Conservation (phyloP, 1,140 invertebrate genomes). For the Zaprionus taronus region DNA sequence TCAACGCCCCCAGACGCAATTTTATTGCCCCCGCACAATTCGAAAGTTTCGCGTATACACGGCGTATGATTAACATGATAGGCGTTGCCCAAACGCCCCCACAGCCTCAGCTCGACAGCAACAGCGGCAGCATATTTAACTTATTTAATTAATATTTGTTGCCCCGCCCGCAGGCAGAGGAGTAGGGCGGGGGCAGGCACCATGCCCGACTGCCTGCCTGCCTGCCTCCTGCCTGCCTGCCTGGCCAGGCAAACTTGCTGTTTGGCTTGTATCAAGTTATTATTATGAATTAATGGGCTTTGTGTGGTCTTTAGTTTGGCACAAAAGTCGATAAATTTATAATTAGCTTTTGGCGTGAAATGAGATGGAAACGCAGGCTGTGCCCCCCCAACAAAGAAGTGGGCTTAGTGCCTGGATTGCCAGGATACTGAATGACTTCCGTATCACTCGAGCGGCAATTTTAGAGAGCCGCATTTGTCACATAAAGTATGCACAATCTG, state of each 20-base stretch:
- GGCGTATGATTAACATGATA: slow-evolving; percentile 51
- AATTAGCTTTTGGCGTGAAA: slow-evolving; percentile 64
- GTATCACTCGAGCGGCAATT: background rate
- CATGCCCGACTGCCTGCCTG: background rate
- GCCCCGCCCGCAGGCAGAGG: slow-evolving; percentile 21
- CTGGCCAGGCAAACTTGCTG: slow-evolving; percentile 5
- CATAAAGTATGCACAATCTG: background rate
- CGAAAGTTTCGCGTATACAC: slow-evolving; percentile 15
- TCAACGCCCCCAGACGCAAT: slow-evolving; percentile 26
- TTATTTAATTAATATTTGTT: slow-evolving; percentile 57
- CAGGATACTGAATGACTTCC: background rate
- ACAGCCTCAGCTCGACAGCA: slow-evolving; percentile 9
- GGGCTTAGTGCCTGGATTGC: background rate
- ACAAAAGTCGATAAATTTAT: slow-evolving; percentile 69
- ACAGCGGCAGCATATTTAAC: slow-evolving; percentile 40
- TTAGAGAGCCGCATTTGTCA: background rate
- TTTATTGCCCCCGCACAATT: slow-evolving; percentile 43
- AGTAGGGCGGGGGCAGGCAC: background rate
- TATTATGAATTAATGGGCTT: slow-evolving; percentile 72
- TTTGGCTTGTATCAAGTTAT: slow-evolving; percentile 63
- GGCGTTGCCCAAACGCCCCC: slow-evolving; percentile 46
- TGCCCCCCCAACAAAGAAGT: background rate
- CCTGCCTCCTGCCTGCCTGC: background rate
- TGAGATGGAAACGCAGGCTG: slow-evolving; percentile 43
- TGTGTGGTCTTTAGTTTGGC: slow-evolving; percentile 62